Conservation (phyloP, 2,888 invertebrate genomes). For the Augiades crinisus region DNA sequence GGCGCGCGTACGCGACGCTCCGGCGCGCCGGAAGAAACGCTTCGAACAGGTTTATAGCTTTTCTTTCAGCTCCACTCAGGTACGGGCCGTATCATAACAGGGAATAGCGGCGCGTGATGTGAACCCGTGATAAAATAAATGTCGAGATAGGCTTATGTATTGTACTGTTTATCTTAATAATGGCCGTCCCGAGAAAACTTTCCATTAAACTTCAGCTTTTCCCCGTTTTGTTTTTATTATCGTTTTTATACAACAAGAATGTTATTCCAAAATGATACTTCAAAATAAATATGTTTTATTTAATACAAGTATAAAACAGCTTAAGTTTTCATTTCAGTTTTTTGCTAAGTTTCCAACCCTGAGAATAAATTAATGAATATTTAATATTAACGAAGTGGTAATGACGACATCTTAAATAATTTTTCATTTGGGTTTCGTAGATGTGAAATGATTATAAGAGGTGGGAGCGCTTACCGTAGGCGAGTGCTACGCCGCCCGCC, state of each 20-base stretch:
- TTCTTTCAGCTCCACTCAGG: constrained; percentile 81
- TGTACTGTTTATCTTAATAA: constrained; percentile 82
- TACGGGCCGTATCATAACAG: constrained; percentile 81
- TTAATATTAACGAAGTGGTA: too few relatives aligned
- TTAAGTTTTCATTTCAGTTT: too few relatives aligned
- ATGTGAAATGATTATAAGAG: constrained; percentile 3
- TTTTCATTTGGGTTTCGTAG: not conserved
- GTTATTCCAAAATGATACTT: too few relatives aligned
- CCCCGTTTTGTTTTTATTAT: constrained; percentile 37
- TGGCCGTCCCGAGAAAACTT: constrained; percentile 77
- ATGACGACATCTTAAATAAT: too few relatives aligned
- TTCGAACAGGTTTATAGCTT: constrained; percentile 81
- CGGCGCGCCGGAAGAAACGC: constrained; percentile 77
- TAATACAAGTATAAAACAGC: too few relatives aligned
- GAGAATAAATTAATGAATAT: too few relatives aligned
- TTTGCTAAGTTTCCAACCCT: too few relatives aligned
- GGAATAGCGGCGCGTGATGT: constrained; percentile 81
- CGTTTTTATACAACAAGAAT: not conserved
- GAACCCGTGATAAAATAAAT: constrained; percentile 81
- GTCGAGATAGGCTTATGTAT: constrained; percentile 82
- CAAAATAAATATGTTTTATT: too few relatives aligned
- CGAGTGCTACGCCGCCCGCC: constrained; percentile 24
- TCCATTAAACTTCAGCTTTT: constrained; percentile 70
- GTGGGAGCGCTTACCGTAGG: constrained; percentile 15
- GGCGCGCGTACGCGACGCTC: constrained; percentile 76